These are phyloP conservation scores for Apostichopus californicus DNA, from an alignment of 35 echinoderm and acorn worm genomes.

Conservation along the genomic window DNA sequence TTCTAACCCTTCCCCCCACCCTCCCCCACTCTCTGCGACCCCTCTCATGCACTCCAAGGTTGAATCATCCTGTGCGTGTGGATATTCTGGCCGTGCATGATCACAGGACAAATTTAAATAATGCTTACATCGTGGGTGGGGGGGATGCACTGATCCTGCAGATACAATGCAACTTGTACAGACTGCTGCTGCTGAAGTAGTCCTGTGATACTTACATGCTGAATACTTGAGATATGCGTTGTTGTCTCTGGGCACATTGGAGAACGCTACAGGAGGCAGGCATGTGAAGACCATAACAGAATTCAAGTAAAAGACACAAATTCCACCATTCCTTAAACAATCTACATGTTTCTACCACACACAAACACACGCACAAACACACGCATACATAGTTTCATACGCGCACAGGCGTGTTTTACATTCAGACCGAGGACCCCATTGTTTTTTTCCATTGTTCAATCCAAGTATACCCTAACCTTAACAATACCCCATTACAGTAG, in stretches of 20 bases:
- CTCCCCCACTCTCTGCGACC: background rate
- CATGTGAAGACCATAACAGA: conserved; percentile 49
- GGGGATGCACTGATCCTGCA: background rate
- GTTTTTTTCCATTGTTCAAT: no score
- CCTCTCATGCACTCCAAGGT: background rate
- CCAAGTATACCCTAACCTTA: no score
- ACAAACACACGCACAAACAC: no score
- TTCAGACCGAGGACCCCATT: no score
- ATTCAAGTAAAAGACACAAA: conserved; percentile 2
- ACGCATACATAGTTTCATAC: no score
- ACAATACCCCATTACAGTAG: no score
- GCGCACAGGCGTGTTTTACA: no score
- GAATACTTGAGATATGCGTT: conserved; percentile 75
- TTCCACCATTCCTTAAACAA: background rate
- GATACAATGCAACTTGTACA: background rate
- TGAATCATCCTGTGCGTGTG: background rate
- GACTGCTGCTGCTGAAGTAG: background rate
- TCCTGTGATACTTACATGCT: conserved; percentile 53
- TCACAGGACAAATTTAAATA: conserved; percentile 36
- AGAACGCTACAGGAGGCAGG: conserved; percentile 66
- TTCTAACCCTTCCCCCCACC: background rate
- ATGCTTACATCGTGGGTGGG: background rate
- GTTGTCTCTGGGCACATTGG: conserved; percentile 66
- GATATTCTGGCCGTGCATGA: conserved; percentile 15
- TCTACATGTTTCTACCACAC: background rate